These are phyloP conservation scores for Kryptolebias marmoratus DNA, from an alignment of 2,113 vertebrate species.

Conservation along the genomic window DNA sequence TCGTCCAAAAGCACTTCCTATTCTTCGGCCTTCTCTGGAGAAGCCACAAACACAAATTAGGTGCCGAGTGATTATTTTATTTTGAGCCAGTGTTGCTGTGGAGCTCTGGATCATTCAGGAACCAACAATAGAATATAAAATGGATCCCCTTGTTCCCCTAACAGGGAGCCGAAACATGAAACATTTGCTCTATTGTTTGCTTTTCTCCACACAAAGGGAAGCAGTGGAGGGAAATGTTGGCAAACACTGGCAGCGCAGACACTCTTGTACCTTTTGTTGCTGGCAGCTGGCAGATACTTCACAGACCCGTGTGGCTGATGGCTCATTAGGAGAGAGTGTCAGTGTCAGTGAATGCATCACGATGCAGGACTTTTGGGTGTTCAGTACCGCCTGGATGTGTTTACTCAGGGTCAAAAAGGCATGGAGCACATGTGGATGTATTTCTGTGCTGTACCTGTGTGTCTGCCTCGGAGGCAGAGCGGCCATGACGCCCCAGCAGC, in stretches of 20 bases:
- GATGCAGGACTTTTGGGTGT: neutral
- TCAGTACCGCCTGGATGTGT: neutral
- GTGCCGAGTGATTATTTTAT: conserved; percentile 42
- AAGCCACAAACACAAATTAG: conserved; percentile 42
- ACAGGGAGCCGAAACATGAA: conserved; percentile 45
- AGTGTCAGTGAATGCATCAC: neutral
- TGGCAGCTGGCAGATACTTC: conserved; percentile 7
- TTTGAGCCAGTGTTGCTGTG: conserved; percentile 38
- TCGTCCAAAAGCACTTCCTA: too few relatives aligned
- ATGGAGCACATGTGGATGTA: neutral
- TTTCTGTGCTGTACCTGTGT: neutral
- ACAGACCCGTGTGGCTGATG: neutral
- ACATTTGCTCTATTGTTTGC: conserved; percentile 48
- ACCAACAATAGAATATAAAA: conserved; percentile 53
- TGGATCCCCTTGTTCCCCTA: conserved; percentile 41
- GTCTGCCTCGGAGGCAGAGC: conserved; percentile 37
- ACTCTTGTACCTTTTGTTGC: conserved; percentile 14
- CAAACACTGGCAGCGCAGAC: conserved; percentile 2
- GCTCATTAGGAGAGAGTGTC: neutral
- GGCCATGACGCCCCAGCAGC: conserved; percentile 33
- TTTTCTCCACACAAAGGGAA: conserved; percentile 18
- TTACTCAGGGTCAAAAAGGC: neutral
- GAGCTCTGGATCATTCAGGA: conserved; percentile 42
- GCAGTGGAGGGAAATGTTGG: conserved; percentile 3
- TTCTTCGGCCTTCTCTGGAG: conserved; percentile 1